Evolutionary conservation across 2,113 vertebrate species (phyloP).

Genomic region (Haemorhous mexicanus): DNA sequence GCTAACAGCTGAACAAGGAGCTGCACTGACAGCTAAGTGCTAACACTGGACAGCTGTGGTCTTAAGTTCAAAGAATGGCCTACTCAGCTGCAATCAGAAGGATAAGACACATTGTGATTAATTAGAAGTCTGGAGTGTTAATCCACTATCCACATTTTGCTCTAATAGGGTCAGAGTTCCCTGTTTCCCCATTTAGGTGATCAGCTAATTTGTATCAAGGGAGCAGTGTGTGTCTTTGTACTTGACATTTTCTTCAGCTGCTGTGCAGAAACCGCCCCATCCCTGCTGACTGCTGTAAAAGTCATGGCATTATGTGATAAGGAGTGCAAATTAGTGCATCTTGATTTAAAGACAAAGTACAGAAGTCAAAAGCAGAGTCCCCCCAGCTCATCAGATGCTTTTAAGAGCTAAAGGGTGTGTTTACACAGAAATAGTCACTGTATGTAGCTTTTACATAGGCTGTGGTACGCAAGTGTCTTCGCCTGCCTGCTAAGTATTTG

Average conservation of each 20-base stretch:
- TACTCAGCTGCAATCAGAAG: neutral
- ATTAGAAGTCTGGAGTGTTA: slow-evolving; percentile 23
- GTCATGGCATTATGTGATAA: neutral
- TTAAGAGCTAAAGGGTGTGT: neutral
- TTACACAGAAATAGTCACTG: neutral
- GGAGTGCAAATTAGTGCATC: neutral
- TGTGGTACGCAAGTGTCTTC: neutral
- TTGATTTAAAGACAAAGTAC: neutral
- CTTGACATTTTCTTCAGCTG: slow-evolving; percentile 37
- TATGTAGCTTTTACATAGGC: neutral
- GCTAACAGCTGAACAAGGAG: neutral
- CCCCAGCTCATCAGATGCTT: neutral
- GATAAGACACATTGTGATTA: neutral
- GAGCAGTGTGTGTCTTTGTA: neutral
- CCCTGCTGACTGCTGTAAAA: neutral
- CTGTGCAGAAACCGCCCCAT: neutral
- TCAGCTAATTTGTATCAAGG: neutral
- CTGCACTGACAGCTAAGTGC: neutral
- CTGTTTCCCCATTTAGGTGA: neutral
- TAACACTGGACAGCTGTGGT: neutral
- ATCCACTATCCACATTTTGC: neutral
- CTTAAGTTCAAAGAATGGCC: neutral
- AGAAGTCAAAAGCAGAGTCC: neutral
- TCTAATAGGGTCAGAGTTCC: neutral
- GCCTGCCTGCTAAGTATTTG: neutral